Conservation (phyloP, 1,140 invertebrate genomes). For the Eupeodes corollae region DNA sequence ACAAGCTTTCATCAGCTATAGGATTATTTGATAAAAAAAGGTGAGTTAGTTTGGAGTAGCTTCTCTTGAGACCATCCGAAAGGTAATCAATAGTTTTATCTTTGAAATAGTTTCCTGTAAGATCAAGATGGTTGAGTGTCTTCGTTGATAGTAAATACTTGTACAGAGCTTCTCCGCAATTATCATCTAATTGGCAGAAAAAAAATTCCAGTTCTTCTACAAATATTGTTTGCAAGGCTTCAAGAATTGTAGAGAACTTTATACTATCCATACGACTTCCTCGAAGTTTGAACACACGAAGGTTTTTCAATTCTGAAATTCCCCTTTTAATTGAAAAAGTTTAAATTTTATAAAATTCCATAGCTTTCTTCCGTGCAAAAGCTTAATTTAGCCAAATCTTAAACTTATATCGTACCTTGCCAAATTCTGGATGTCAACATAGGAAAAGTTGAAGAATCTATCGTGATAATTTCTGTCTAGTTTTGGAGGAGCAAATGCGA, state of each 20-base stretch:
- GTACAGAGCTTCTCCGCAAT: constrained; percentile 12
- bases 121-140: constrained; percentile 13
- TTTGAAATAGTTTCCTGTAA: constrained; percentile 19
- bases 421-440: constrained; percentile 17
- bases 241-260: constrained; percentile 14
- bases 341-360: background rate
- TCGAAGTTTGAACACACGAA: constrained; percentile 22
- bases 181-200: constrained; percentile 19
- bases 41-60: too few relatives aligned
- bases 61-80: constrained; percentile 6
- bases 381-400: background rate
- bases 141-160: constrained; percentile 10
- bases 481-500: constrained; percentile 23
- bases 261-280: constrained; percentile 18
- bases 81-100: constrained; percentile 5
- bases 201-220: constrained; percentile 24
- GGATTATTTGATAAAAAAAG: too few relatives aligned
- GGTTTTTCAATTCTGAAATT: constrained; percentile 7
- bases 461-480: constrained; percentile 15
- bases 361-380: background rate
- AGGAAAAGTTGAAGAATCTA: constrained; percentile 20
- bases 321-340: constrained; percentile 8
- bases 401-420: constrained; percentile 4
- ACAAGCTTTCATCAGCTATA: constrained; percentile 7
- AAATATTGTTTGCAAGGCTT: constrained; percentile 4